A percentile compares a stretch with the other conserved stretches of the same genome.
Conservation (phyloP, 2,888 invertebrate species). For the Trichacis sp. region DNA sequence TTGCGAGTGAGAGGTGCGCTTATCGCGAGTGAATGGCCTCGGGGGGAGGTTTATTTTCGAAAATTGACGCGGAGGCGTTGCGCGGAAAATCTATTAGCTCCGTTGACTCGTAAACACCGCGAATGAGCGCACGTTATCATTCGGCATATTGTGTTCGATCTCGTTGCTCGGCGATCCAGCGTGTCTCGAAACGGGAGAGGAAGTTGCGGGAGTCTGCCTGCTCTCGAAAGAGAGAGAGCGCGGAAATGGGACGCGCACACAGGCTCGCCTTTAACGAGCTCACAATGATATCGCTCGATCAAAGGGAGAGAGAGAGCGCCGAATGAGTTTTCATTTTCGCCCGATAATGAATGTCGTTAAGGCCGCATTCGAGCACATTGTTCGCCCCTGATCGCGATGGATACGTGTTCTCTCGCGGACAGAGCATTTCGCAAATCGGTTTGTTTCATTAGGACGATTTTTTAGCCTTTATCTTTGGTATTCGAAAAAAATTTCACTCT, state of each 20-base stretch:
- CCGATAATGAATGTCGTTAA: conserved; percentile 35
- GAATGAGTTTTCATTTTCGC: conserved; percentile 33
- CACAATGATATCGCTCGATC: conserved; percentile 31
- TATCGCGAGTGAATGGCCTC: background rate
- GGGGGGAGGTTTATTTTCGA: background rate
- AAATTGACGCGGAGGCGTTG: conserved; percentile 9
- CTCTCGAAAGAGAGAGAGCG: conserved; percentile 11
- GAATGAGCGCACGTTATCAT: conserved; percentile 23
- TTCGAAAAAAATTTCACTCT: too few species aligned
- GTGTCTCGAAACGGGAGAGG: conserved; percentile 26
- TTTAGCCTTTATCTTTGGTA: too few species aligned
- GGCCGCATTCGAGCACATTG: conserved; percentile 25
- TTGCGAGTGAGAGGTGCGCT: background rate
- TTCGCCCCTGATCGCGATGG: conserved; percentile 23
- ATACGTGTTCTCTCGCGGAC: too few species aligned
- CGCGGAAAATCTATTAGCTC: conserved; percentile 26
- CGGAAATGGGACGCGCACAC: conserved; percentile 12
- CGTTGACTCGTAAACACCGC: conserved; percentile 12
- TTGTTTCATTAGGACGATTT: too few species aligned
- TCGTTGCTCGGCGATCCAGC: conserved; percentile 16
- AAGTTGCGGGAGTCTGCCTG: conserved; percentile 23
- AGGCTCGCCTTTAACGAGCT: conserved; percentile 5
- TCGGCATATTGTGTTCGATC: conserved; percentile 27
- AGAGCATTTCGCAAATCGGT: too few species aligned
- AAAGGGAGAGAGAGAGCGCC: conserved; percentile 12